These are phyloP conservation scores for Mormyrops attenuatus DNA, from an alignment of 2,797 vertebrate genomes.

Conservation along the genomic window DNA sequence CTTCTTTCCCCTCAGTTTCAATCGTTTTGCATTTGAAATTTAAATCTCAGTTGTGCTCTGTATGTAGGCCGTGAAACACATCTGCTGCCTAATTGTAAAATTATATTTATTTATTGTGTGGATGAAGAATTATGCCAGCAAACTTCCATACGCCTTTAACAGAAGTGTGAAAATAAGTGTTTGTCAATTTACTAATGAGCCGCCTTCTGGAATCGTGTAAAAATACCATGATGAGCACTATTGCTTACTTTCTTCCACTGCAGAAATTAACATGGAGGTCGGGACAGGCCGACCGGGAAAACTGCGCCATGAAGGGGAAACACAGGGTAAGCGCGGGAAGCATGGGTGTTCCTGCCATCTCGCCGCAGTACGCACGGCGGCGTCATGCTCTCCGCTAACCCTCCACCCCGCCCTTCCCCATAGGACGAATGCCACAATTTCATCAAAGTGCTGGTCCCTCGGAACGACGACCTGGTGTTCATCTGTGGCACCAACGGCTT, in stretches of 20 bases:
- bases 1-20: neutral
- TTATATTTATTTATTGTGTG: neutral
- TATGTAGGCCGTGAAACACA: neutral
- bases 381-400: neutral
- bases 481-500: conserved; percentile 98
- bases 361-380: neutral
- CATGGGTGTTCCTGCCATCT: neutral
- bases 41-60: neutral
- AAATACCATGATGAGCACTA: neutral
- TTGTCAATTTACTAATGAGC: conserved; percentile 28
- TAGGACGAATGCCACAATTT: conserved; percentile 99
- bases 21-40: conserved; percentile 3
- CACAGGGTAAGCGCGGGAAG: conserved; percentile 76
- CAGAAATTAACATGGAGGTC: conserved; percentile 97
- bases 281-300: conserved; percentile 84
- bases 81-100: neutral
- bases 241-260: conserved; percentile 39
- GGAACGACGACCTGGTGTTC: conserved; percentile 94
- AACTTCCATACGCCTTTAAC: neutral
- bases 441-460: conserved; percentile 96
- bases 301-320: conserved; percentile 97
- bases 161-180: neutral
- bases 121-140: neutral
- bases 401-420: neutral
- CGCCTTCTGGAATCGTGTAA: conserved; percentile 29